These are phyloP conservation scores for Zaprionus lineosus DNA, from an alignment of 2,888 invertebrate species.

Conservation along the genomic window DNA sequence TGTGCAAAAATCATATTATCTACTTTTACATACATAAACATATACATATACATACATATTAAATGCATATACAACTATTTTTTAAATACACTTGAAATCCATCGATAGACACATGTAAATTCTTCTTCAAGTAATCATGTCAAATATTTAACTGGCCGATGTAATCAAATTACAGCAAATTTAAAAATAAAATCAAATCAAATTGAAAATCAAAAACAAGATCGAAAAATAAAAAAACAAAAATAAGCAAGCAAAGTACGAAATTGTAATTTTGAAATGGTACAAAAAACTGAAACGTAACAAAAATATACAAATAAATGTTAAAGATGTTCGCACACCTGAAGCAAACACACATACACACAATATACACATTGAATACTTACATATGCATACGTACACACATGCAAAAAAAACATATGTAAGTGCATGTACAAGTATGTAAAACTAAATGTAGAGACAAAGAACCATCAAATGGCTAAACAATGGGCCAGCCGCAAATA, in stretches of 20 bases:
- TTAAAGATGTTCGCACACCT: slow-evolving; percentile 54
- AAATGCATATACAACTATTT: slow-evolving; percentile 32
- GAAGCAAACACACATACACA: slow-evolving; percentile 31
- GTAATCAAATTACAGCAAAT: slow-evolving; percentile 58
- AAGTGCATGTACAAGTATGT: slow-evolving; percentile 1
- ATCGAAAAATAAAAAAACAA: slow-evolving; percentile 22
- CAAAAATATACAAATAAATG: slow-evolving; percentile 51
- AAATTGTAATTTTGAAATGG: slow-evolving; percentile 34
- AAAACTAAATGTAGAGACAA: slow-evolving; percentile 17
- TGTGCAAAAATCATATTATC: slow-evolving; percentile 5
- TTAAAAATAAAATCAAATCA: no score
- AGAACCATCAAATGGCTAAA: slow-evolving; percentile 2
- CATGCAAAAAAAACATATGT: not conserved
- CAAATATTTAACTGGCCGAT: slow-evolving; percentile 49
- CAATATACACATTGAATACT: slow-evolving; percentile 2
- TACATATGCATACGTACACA: slow-evolving; percentile 12
- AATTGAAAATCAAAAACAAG: no score
- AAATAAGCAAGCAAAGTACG: slow-evolving; percentile 40
- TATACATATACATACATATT: slow-evolving; percentile 12
- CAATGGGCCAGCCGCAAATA: slow-evolving; percentile 16
- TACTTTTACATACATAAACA: slow-evolving; percentile 25
- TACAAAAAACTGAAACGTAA: slow-evolving; percentile 51
- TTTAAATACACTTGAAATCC: slow-evolving; percentile 36
- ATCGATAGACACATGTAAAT: slow-evolving; percentile 24
- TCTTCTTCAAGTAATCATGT: slow-evolving; percentile 41